Evolutionary conservation across 2,888 invertebrate species (phyloP), one percentile per base, ranked within the genome.

Genomic region (Pharmacophagus antenor): DNA sequence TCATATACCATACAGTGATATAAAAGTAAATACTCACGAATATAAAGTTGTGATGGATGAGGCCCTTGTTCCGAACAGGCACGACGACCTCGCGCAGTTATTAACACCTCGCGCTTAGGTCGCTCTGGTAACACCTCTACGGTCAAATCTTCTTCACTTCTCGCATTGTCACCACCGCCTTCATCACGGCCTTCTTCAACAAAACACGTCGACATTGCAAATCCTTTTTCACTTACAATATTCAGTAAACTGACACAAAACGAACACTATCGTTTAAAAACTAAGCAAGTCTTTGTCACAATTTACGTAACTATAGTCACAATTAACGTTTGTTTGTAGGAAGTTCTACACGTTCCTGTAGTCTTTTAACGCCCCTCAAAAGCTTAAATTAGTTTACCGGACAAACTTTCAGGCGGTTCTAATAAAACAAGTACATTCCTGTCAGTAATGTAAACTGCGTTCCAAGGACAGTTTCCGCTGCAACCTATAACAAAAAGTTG

Each of bases 31-130:
- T 31, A 79, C 89, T 88, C 73, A 89, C 91, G 84, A 66, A 88
- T 76, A 63, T 82, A 84, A 22, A 87, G 53, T 22, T 41, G 48
- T 27, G 54, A 91, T 42, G 93, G 94, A 84, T 93, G 94, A n/a
- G 94, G 94, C 15, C 94, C 94, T 74, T 94, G 94, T 73, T 94
- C 94, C 56, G 94, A 94, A 77, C 94, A 93, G 10, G 94, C 93
- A 42, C 94, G 87, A 41, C 94, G 85, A 2, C 92, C 93, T 50
- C 92, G 82, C 0, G 89, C 92, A 51, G 91, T 92, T 65, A 93
- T 73, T 55, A 92, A 80, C 58, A 91, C 91, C 63, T 93, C 92
- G 62, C 92, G 82, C 53, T 90, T 82, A 48, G 87, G 77, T 44
- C 84, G 80, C 68, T 86, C 87, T 83, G 83, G 65, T 20, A 60